phyloP scores from a whole-genome alignment of 2,888 invertebrate genomes.

The Campaea margaritaria region DNA sequence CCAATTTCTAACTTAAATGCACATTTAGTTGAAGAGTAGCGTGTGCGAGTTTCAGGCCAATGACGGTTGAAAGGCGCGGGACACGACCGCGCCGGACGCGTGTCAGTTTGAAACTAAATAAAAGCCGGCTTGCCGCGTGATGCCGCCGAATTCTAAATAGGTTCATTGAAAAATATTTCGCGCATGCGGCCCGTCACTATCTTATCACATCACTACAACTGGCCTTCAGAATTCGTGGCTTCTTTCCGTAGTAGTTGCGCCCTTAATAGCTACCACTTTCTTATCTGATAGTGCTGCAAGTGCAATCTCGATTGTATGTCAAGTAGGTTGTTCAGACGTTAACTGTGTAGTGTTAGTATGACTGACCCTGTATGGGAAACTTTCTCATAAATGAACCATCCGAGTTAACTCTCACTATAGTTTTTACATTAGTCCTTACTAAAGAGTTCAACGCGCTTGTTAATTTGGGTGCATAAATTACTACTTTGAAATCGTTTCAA shows the following conservation, averaged over 20 bases:
- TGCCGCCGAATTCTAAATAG: slow-evolving; percentile 63
- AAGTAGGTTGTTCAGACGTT: background rate
- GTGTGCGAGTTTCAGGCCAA: slow-evolving; percentile 71
- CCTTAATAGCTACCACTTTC: background rate
- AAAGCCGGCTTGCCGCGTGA: slow-evolving; percentile 55
- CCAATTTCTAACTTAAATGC: slow-evolving; percentile 62
- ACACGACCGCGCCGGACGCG: slow-evolving; percentile 67
- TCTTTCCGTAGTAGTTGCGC: slow-evolving; percentile 30
- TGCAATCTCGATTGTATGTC: slow-evolving; percentile 10
- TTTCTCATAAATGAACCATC: slow-evolving; percentile 2
- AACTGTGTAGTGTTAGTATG: background rate
- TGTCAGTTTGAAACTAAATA: slow-evolving; percentile 71
- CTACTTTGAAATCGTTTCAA: slow-evolving; percentile 26
- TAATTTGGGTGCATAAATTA: slow-evolving; percentile 4
- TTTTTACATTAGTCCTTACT: background rate
- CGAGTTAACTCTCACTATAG: too few relatives aligned
- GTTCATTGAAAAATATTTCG: slow-evolving; percentile 68
- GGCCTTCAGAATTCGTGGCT: slow-evolving; percentile 33
- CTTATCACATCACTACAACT: slow-evolving; percentile 26
- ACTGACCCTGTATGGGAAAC: slow-evolving; percentile 6
- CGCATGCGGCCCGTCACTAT: slow-evolving; percentile 60
- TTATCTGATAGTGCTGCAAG: slow-evolving; percentile 10
- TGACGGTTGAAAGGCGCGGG: slow-evolving; percentile 65
- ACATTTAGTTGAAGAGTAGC: slow-evolving; percentile 63
- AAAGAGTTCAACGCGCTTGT: slow-evolving; percentile 34